These are phyloP conservation scores for Marasmarcha lunaedactyla DNA, from an alignment of 2,888 invertebrate species.

Conservation along the genomic window DNA sequence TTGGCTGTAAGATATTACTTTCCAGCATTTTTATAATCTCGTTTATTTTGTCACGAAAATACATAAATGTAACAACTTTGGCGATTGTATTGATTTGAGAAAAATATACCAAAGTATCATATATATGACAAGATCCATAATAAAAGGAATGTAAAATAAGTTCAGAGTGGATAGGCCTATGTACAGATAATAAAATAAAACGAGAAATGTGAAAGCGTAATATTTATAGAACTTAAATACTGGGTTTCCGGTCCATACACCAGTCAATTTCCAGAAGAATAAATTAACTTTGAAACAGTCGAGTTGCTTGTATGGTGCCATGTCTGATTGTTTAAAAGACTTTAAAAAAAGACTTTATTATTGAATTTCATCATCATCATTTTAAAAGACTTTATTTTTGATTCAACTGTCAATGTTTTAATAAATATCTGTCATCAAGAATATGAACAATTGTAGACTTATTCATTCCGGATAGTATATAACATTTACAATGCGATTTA, in stretches of 20 bases:
- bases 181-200: constrained; percentile 23
- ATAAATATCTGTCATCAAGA: no score
- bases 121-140: constrained; percentile 31
- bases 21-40: constrained; percentile 27
- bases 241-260: constrained; percentile 24
- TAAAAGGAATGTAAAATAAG: constrained; percentile 29
- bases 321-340: no score
- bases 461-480: no score
- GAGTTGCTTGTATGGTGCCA: constrained; percentile 19
- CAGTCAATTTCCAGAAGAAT: constrained; percentile 31
- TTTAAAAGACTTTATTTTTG: no score
- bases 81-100: constrained; percentile 25
- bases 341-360: no score
- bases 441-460: no score
- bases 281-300: constrained; percentile 34
- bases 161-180: constrained; percentile 24
- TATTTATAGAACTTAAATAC: constrained; percentile 19
- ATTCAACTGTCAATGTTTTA: no score
- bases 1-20: constrained; percentile 31
- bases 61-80: constrained; percentile 29
- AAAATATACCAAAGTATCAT: constrained; percentile 38
- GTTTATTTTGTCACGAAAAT: constrained; percentile 23
- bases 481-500: no score
- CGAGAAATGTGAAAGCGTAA: constrained; percentile 24
- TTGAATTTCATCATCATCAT: no score